These are phyloP conservation scores for Holacanthella duospinosa DNA, from an alignment of 2,888 invertebrate genomes.

Conservation along the genomic window DNA sequence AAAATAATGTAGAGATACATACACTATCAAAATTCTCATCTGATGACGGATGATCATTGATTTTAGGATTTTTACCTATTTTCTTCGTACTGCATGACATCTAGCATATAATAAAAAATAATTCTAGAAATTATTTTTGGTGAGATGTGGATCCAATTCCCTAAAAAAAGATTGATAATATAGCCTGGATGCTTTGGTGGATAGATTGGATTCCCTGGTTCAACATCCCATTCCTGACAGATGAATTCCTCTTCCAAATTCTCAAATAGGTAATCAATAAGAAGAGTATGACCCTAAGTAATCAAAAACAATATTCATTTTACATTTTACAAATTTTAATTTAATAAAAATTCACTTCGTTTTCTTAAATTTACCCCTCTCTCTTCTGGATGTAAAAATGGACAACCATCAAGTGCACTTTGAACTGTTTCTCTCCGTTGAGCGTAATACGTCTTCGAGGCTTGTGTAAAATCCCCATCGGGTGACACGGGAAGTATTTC, in stretches of 20 bases:
- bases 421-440: conserved; percentile 19
- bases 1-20: background rate
- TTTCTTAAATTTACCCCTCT: conserved; percentile 27
- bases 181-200: conserved; percentile 34
- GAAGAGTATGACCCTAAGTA: conserved; percentile 19
- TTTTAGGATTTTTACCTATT: background rate
- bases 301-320: background rate
- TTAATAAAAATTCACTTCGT: background rate
- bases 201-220: conserved; percentile 25
- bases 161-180: conserved; percentile 33
- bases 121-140: conserved; percentile 28
- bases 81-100: conserved; percentile 12
- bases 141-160: conserved; percentile 23
- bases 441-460: conserved; percentile 18
- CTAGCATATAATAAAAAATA: conserved; percentile 34
- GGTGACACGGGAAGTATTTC: conserved; percentile 27
- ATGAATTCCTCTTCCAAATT: conserved; percentile 23
- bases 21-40: background rate
- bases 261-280: conserved; percentile 35
- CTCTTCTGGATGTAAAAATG: conserved; percentile 23
- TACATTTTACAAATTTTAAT: background rate
- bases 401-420: conserved; percentile 18
- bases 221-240: conserved; percentile 27
- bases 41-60: background rate
- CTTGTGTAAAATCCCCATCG: conserved; percentile 12